These are phyloP conservation scores for Epizoanthus scotinus DNA, from an alignment of 92 coral and sea anemone genomes.

Conservation along the genomic window DNA sequence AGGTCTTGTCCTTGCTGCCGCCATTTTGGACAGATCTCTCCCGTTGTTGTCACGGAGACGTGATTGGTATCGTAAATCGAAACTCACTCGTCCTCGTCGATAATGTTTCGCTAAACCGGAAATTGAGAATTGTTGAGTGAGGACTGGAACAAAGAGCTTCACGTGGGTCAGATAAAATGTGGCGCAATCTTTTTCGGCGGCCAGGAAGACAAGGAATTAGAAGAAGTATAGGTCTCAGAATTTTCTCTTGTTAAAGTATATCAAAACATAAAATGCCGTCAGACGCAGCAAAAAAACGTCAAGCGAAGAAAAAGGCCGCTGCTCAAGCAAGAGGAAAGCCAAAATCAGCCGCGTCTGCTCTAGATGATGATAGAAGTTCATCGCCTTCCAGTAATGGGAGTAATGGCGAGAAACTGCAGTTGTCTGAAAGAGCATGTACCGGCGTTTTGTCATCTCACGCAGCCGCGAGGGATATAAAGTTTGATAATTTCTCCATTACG, in stretches of 20 bases:
- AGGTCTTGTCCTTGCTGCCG: conserved; percentile 79
- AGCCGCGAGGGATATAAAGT: conserved; percentile 86
- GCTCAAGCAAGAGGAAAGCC: conserved; percentile 97
- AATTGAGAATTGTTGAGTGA: conserved; percentile 1
- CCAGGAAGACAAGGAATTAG: conserved; percentile 23
- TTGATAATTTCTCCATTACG: conserved; percentile 94
- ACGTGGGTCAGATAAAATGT: conserved; percentile 46
- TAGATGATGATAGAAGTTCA: conserved; percentile 55
- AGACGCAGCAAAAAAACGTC: conserved; percentile 99
- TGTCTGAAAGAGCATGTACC: conserved; percentile 95
- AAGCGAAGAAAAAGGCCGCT: conserved; percentile 98
- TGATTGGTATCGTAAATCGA: conserved; percentile 22
- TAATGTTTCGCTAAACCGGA: not conserved
- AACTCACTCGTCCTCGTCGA: conserved; percentile 14
- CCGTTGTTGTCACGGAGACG: conserved; percentile 69
- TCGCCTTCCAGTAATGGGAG: conserved; percentile 68
- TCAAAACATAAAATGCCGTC: conserved; percentile 77
- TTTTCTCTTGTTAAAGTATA: not conserved
- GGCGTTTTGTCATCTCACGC: conserved; percentile 99
- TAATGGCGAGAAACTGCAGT: conserved; percentile 49
- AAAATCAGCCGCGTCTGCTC: conserved; percentile 63
- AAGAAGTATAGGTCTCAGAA: not conserved
- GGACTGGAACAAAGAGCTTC: conserved; percentile 44
- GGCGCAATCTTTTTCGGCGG: conserved; percentile 54
- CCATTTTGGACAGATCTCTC: conserved; percentile 78